These are phyloP conservation scores for Stictocephala bisonia DNA, from an alignment of 2,888 invertebrate species.

Conservation along the genomic window DNA sequence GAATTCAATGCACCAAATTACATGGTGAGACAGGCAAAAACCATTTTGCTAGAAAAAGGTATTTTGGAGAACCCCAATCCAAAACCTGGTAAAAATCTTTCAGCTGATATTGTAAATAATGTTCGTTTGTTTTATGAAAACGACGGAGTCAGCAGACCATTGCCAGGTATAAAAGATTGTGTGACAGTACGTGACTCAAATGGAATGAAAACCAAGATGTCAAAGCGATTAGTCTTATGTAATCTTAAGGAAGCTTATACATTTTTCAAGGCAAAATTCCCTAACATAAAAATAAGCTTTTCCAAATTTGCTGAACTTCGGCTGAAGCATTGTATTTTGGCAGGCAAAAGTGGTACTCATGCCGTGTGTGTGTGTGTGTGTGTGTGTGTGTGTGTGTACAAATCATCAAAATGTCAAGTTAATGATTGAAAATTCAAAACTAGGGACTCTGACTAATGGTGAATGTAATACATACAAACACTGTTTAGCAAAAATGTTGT, in stretches of 20 bases:
- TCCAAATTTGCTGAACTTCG: constrained; percentile 45
- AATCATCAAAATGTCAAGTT: too few species aligned
- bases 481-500: too few species aligned
- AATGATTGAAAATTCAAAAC: too few species aligned
- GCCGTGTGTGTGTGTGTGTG: constrained; percentile 25
- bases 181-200: neutral
- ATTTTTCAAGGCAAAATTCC: constrained; percentile 24
- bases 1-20: too few species aligned
- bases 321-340: constrained; percentile 40
- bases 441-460: too few species aligned
- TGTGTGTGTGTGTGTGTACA: too few species aligned
- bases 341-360: constrained; percentile 32
- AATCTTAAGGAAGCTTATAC: constrained; percentile 12
- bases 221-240: constrained; percentile 2
- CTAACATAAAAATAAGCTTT: constrained; percentile 32
- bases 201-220: neutral
- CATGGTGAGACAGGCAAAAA: too few species aligned
- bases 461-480: too few species aligned
- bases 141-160: constrained; percentile 2
- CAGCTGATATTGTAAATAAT: neutral
- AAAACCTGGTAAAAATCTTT: constrained; percentile 13
- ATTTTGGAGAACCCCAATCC: constrained; percentile 20
- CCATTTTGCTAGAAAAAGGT: constrained; percentile 19
- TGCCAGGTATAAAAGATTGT: constrained; percentile 26
- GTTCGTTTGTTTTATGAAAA: constrained; percentile 17